A percentile compares a stretch with the other conserved stretches of the same genome.
Conservation (phyloP, 2,797 vertebrate species). For the Tadarida brasiliensis region DNA sequence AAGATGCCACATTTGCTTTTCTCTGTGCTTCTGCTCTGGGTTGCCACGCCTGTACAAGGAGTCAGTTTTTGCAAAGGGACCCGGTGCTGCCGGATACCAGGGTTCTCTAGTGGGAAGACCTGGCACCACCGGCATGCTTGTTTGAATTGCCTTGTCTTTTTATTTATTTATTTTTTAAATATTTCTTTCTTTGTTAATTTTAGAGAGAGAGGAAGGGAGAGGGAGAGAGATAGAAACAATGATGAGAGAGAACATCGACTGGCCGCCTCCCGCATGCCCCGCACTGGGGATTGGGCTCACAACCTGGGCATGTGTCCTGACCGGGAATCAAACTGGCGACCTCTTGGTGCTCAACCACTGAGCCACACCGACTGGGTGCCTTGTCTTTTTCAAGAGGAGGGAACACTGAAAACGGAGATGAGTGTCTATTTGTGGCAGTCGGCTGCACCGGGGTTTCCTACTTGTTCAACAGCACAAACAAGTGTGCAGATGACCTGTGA, state of each 20-base stretch:
- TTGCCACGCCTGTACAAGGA: constrained; percentile 2
- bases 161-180: not conserved
- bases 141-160: not conserved
- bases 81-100: not conserved
- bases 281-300: too few relatives aligned
- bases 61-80: not conserved
- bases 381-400: not conserved
- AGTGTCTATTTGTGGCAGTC: not conserved
- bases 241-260: not conserved
- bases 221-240: not conserved
- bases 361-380: too few relatives aligned
- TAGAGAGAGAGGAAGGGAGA: too few relatives aligned
- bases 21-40: constrained; percentile 65
- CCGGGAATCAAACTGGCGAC: too few relatives aligned
- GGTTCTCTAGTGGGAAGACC: constrained; percentile 20
- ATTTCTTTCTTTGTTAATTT: not conserved
- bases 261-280: too few relatives aligned
- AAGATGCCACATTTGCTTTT: constrained; percentile 34
- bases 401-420: not conserved
- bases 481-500: too few relatives aligned
- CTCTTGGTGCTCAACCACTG: too few relatives aligned
- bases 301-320: too few relatives aligned
- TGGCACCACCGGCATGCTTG: not conserved
- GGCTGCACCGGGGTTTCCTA: not conserved
- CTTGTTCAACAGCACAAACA: not conserved